Evolutionary conservation across 2,113 vertebrate genomes (phyloP), one percentile per base, ranked within the genome.

Genomic region (Pelecanoides urinatrix): DNA sequence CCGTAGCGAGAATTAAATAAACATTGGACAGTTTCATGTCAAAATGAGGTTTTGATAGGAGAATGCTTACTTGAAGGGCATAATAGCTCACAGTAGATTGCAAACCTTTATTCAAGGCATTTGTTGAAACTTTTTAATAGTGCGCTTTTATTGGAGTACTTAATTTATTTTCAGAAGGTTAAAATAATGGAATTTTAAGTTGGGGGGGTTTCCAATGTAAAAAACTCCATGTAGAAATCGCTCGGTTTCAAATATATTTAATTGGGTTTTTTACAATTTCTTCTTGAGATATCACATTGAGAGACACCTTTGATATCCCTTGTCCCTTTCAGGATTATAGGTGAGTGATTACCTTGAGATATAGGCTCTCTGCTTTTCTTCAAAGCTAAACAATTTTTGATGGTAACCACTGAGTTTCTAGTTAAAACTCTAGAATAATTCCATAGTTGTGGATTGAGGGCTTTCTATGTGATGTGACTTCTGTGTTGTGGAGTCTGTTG

Each of bases 341-440:
- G 49, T 0, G 1, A 53, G 25, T 63, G 47, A 67, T 88, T 75
- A 11, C 34, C 50, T 58, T 76, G 49, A 72, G 34, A 36, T 7
- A 55, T 29, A 72, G 29, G 12, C 62, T 76, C 13, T 19, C 32
- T 92, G 32, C 45, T 85, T 78, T 58, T 78, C 55, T 82, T 77
- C 32, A 88, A 71, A 87, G 38, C 32, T 66, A 11, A 63, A 44
- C 4, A n/a, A 1, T 29, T 77, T 81, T 74, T 86, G 34, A 5
- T 45, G 44, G 42, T 56, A 77, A 81, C 21, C 34, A 10, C 2
- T 42, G 8, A 30, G 34, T 70, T 70, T 67, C 38, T 19, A 63
- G 29, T 72, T 85, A 72, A 93, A 75, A 42, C 47, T 86, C 16
- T 26, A n/a, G 56, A 96, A 45, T 67, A 59, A 32, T 89, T 63